Percentiles rank a stretch among this genome's conserved stretches.
phyloP scores from a whole-genome alignment of 1,140 invertebrate genomes.

The Ips nitidus region DNA sequence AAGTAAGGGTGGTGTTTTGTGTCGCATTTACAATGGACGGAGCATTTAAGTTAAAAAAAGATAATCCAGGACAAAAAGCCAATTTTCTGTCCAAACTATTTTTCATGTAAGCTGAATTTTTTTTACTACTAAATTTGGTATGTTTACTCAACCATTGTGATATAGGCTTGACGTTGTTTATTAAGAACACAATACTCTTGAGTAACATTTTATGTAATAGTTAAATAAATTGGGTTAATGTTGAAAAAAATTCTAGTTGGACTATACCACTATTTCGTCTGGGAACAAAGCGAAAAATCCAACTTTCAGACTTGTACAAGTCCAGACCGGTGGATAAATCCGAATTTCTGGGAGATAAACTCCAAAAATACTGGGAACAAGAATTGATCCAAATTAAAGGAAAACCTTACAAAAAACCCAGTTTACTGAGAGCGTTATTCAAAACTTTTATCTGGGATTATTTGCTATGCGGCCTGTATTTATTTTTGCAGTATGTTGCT shows the following conservation, averaged over 20 bases:
- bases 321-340: conserved; percentile 42
- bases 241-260: conserved; percentile 42
- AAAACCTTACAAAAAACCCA: conserved; percentile 37
- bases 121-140: too few relatives aligned
- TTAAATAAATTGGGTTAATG: too few relatives aligned
- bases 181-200: too few relatives aligned
- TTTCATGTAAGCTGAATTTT: conserved; percentile 40
- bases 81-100: conserved; percentile 43
- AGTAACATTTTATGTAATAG: too few relatives aligned
- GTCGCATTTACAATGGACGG: conserved; percentile 35
- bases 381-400: conserved; percentile 47
- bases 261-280: conserved; percentile 42
- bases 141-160: too few relatives aligned
- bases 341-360: conserved; percentile 52
- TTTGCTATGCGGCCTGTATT: conserved; percentile 53
- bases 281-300: conserved; percentile 41
- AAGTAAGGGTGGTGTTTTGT: neutral
- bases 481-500: conserved; percentile 50
- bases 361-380: conserved; percentile 56
- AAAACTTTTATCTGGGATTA: conserved; percentile 53
- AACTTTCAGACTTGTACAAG: conserved; percentile 45
- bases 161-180: too few relatives aligned
- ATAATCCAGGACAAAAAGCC: conserved; percentile 41
- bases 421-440: conserved; percentile 52
- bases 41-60: conserved; percentile 37